These are phyloP conservation scores for Stomatorhinus walkeri DNA, from an alignment of 2,797 vertebrate species.

Conservation along the genomic window DNA sequence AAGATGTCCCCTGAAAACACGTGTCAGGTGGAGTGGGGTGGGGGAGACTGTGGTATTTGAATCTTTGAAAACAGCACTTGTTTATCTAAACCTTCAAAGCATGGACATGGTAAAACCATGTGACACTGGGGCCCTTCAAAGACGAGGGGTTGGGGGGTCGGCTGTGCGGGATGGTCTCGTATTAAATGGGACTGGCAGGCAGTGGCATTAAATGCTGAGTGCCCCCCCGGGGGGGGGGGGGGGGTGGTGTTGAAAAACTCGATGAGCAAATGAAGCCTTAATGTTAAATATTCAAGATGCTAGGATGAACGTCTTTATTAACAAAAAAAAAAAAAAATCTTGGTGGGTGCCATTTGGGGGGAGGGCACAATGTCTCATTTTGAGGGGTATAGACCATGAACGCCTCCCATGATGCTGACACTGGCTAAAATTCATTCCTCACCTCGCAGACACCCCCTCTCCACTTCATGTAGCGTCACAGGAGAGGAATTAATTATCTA, in stretches of 20 bases:
- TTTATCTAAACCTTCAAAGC: neutral
- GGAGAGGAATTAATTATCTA: neutral
- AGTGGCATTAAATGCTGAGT: neutral
- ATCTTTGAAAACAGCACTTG: neutral
- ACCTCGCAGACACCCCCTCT: neutral
- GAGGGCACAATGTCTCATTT: neutral
- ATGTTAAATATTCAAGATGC: neutral
- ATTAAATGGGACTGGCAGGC: neutral
- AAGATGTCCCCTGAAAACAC: neutral
- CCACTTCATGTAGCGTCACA: neutral
- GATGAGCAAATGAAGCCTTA: neutral
- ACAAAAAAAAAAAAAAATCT: neutral
- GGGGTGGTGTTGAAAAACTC: neutral
- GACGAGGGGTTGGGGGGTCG: neutral
- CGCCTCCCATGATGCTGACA: neutral
- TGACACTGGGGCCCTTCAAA: neutral
- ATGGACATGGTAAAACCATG: neutral
- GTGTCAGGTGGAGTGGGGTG: neutral
- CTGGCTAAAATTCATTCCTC: neutral
- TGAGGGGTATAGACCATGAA: neutral
- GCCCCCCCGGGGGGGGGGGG: no score
- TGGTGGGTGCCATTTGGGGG: neutral
- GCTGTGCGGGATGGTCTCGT: neutral
- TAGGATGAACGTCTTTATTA: neutral
- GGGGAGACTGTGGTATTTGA: neutral